phyloP scores from a whole-genome alignment of 2,113 vertebrate genomes.

The Thamnaconus septentrionalis region DNA sequence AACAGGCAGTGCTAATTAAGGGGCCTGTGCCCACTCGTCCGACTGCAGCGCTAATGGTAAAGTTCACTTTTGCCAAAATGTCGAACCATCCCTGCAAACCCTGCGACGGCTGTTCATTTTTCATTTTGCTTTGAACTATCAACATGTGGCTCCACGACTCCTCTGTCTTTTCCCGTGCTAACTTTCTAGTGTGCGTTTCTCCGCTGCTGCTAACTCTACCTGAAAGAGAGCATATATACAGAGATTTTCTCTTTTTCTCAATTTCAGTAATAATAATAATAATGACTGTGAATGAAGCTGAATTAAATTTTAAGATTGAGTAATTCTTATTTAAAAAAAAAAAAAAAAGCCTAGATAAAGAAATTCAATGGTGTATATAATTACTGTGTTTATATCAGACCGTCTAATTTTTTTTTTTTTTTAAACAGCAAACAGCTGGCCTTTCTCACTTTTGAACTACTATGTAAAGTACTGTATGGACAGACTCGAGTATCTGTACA shows the following conservation, averaged over 20 bases:
- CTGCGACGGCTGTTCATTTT: conserved; percentile 31
- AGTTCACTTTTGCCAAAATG: no score
- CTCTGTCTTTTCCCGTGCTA: conserved; percentile 41
- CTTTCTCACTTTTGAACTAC: conserved; percentile 11
- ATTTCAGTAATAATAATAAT: conserved; percentile 35
- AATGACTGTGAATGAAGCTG: conserved; percentile 74
- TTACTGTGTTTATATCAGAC: conserved; percentile 31
- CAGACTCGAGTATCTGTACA: conserved; percentile 20
- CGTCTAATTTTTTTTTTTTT: conserved; percentile 9
- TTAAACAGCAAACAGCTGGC: no score
- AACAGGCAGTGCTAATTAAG: no score
- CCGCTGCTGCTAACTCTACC: conserved; percentile 75
- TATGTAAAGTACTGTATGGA: conserved; percentile 10
- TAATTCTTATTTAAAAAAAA: conserved; percentile 69
- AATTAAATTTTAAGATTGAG: conserved; percentile 70
- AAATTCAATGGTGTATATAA: conserved; percentile 57
- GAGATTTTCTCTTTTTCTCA: conserved; percentile 45
- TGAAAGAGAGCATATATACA: conserved; percentile 70
- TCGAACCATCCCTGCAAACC: neutral
- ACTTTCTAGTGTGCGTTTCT: conserved; percentile 50
- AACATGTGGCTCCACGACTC: conserved; percentile 25
- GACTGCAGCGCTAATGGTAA: no score
- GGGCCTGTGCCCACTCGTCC: no score
- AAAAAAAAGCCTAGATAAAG: conserved; percentile 72
- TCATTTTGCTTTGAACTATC: conserved; percentile 32